Evolutionary conservation across 2,113 vertebrate genomes (phyloP).

Genomic region (Protomyctophum bolini): DNA sequence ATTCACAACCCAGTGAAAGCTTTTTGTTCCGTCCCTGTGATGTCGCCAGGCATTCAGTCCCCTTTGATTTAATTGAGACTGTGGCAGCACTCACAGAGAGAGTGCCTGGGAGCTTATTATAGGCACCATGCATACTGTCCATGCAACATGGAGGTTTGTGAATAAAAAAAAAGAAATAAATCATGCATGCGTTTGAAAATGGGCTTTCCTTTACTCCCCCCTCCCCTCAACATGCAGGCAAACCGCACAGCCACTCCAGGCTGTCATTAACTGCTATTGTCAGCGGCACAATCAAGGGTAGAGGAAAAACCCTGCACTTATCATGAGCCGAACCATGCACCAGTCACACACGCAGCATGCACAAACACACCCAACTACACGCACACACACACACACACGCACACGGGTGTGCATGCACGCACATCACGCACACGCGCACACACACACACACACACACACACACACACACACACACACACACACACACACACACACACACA

Average conservation of each 20-base stretch:
- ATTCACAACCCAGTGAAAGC: conserved; percentile 75
- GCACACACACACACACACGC: conserved; percentile 16
- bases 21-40: conserved; percentile 71
- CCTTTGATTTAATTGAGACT: conserved; percentile 72
- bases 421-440: neutral
- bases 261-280: conserved; percentile 78
- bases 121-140: conserved; percentile 56
- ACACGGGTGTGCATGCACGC: neutral
- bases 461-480: conserved; percentile 14
- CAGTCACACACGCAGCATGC: conserved; percentile 25
- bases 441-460: neutral
- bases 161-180: conserved; percentile 58
- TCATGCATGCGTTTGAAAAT: conserved; percentile 54
- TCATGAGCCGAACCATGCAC: conserved; percentile 58
- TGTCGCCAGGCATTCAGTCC: conserved; percentile 58
- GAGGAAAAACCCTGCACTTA: conserved; percentile 60
- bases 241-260: conserved; percentile 58
- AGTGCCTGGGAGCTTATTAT: conserved; percentile 52
- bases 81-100: conserved; percentile 39
- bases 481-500: conserved; percentile 29
- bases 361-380: neutral
- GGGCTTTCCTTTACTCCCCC: conserved; percentile 18
- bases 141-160: conserved; percentile 51
- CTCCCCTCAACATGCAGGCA: conserved; percentile 35
- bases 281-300: conserved; percentile 70